Conservation (phyloP, 2,888 invertebrate genomes). For the Ramazzottius varieornatus region DNA sequence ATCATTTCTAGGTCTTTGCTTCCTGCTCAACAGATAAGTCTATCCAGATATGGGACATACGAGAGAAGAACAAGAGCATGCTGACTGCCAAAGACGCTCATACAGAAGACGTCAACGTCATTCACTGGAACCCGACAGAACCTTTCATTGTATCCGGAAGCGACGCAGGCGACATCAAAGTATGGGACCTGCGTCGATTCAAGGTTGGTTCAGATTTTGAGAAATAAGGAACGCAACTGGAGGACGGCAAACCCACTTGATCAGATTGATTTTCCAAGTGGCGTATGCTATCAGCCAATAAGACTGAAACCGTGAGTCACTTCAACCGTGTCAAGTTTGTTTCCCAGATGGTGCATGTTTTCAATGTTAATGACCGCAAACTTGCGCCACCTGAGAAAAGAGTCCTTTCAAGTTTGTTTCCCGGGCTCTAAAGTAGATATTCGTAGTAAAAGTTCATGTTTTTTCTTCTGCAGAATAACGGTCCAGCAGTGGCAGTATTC, state of each 20-base stretch:
- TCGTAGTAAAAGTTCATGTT: no score
- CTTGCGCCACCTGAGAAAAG: no score
- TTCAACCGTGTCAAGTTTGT: no score
- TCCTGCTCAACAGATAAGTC: slow-evolving; percentile 29
- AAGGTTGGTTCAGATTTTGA: slow-evolving; percentile 24
- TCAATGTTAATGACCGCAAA: no score
- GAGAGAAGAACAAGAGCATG: slow-evolving; percentile 62
- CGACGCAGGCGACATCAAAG: slow-evolving; percentile 71
- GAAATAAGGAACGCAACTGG: not conserved
- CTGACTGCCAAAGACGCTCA: slow-evolving; percentile 59
- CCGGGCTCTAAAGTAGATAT: no score
- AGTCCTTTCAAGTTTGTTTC: no score
- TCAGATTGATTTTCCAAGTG: no score
- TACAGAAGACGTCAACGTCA: slow-evolving; percentile 75
- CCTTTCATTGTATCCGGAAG: slow-evolving; percentile 77
- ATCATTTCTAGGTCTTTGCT: slow-evolving; percentile 25
- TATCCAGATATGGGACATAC: slow-evolving; percentile 81
- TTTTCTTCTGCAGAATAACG: slow-evolving; percentile 24
- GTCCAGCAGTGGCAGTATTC: slow-evolving; percentile 55
- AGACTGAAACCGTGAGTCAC: no score
- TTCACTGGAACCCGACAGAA: slow-evolving; percentile 78
- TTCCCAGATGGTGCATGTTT: no score
- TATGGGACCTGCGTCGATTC: slow-evolving; percentile 83
- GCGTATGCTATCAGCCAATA: no score
- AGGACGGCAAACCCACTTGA: no score